phyloP scores from a whole-genome alignment of 2,797 vertebrate genomes.

The Lacerta bilineata region DNA sequence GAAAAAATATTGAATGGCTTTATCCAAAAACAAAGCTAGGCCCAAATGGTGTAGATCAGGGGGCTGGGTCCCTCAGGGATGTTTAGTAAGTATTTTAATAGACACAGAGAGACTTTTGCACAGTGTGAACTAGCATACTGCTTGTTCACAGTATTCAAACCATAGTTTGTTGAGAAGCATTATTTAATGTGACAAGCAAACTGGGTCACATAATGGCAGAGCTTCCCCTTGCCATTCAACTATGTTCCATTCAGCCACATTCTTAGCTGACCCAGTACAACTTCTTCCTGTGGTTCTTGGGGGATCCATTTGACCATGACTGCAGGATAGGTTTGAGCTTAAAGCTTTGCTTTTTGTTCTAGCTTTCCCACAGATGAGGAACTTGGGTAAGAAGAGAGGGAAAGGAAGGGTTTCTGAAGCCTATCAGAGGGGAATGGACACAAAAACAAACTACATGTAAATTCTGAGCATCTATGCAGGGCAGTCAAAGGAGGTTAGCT shows the following conservation, averaged over 20 bases:
- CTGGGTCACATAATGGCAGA: not conserved
- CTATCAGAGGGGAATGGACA: not conserved
- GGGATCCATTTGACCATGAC: not conserved
- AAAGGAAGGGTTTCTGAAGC: not conserved
- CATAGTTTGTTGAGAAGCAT: no score
- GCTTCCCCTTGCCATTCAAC: no score
- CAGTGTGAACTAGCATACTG: no score
- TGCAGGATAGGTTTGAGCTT: not conserved
- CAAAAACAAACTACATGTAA: not conserved
- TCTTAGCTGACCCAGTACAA: not conserved
- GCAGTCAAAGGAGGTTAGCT: not conserved
- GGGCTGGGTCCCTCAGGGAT: not conserved
- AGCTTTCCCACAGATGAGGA: not conserved
- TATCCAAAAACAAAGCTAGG: not conserved
- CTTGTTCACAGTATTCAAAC: no score
- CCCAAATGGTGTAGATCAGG: no score
- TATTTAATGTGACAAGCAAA: no score
- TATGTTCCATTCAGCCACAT: not conserved
- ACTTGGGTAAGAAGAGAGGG: not conserved
- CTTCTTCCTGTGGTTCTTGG: not conserved
- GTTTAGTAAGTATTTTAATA: not conserved
- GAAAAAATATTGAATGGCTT: not conserved
- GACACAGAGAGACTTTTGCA: no score
- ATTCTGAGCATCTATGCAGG: not conserved
- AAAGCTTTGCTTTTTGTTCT: not conserved